Percentiles rank a stretch among this genome's conserved stretches.
phyloP scores from a whole-genome alignment of 2,888 invertebrate genomes.

The Sesia bembeciformis region DNA sequence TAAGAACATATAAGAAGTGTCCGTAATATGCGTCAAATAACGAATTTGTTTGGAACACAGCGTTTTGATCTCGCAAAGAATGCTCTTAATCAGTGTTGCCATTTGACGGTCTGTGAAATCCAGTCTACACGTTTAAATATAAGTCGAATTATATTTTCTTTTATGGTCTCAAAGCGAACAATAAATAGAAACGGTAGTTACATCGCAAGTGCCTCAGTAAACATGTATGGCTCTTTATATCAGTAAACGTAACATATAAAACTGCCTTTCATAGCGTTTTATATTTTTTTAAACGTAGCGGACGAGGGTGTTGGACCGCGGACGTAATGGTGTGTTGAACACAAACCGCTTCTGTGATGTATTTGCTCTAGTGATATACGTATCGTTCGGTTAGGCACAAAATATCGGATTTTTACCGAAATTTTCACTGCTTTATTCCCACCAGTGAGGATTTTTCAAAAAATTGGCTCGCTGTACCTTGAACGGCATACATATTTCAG shows the following conservation, averaged over 20 bases:
- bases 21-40: too few relatives aligned
- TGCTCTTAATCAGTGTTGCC: too few relatives aligned
- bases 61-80: too few relatives aligned
- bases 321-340: slow-evolving; percentile 34
- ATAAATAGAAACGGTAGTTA: slow-evolving; percentile 20
- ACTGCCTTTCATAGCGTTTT: slow-evolving; percentile 65
- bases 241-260: slow-evolving; percentile 37
- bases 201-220: slow-evolving; percentile 59
- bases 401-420: slow-evolving; percentile 4
- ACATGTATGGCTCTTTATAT: slow-evolving; percentile 40
- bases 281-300: slow-evolving; percentile 60
- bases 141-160: slow-evolving; percentile 23
- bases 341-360: slow-evolving; percentile 66
- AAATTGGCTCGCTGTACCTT: too few relatives aligned
- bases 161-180: slow-evolving; percentile 40
- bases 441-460: too few relatives aligned
- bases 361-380: slow-evolving; percentile 47
- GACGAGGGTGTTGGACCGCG: slow-evolving; percentile 35
- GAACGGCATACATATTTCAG: too few relatives aligned
- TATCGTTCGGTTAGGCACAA: slow-evolving; percentile 25
- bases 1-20: too few relatives aligned
- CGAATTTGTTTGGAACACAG: too few relatives aligned
- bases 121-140: slow-evolving; percentile 25
- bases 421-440: too few relatives aligned
- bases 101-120: too few relatives aligned